A percentile compares a stretch with the other conserved stretches of the same genome.
Evolutionary conservation across 1,140 invertebrate genomes (phyloP).

Genomic region (Drosophila guanche): DNA sequence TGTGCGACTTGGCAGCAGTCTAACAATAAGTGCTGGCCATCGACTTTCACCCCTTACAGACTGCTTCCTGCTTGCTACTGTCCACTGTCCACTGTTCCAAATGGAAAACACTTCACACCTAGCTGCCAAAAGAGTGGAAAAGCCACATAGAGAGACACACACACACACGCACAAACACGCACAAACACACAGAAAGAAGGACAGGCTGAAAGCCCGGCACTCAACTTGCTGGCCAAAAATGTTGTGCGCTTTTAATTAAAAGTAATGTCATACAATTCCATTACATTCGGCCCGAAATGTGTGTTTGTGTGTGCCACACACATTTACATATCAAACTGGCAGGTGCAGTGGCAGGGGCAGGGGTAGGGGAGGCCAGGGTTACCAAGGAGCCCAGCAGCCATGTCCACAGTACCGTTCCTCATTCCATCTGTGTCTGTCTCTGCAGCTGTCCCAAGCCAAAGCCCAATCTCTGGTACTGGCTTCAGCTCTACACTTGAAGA

Average conservation of each 20-base stretch:
- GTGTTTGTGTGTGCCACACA: constrained; percentile 52
- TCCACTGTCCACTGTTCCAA: constrained; percentile 30
- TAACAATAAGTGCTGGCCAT: constrained; percentile 39
- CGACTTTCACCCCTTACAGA: constrained; percentile 48
- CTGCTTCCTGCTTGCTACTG: not conserved
- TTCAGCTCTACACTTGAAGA: constrained; percentile 1
- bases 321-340: constrained; percentile 78
- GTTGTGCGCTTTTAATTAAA: constrained; percentile 83
- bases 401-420: constrained; percentile 1
- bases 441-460: no score
- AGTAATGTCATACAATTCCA: constrained; percentile 83
- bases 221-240: constrained; percentile 72
- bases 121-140: constrained; percentile 57
- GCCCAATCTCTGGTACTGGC: not conserved
- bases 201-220: constrained; percentile 50
- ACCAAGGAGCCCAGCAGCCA: constrained; percentile 26
- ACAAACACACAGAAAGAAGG: constrained; percentile 25
- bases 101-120: constrained; percentile 61
- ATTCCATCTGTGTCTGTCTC: no score
- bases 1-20: constrained; percentile 55
- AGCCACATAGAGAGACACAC: constrained; percentile 9
- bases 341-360: not conserved
- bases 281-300: constrained; percentile 77
- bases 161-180: constrained; percentile 23
- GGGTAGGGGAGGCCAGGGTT: constrained; percentile 1